Evolutionary conservation across 2,113 vertebrate genomes (phyloP).

Genomic region (Ondatra zibethicus): DNA sequence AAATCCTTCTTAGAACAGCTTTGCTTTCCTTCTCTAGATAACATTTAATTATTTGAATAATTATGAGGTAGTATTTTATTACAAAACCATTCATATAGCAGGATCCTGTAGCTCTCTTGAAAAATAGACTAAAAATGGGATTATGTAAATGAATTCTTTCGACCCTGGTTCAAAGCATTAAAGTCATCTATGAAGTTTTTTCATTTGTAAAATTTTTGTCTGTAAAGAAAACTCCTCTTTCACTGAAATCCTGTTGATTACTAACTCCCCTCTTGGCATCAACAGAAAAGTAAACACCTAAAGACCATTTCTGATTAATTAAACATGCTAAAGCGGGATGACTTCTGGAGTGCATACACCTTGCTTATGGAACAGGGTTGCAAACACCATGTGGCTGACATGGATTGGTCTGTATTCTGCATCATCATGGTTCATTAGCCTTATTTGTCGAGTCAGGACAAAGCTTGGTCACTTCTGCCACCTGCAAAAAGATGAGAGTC

Average conservation of each 20-base stretch:
- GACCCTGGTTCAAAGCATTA: neutral
- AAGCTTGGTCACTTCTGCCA: neutral
- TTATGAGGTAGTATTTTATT: neutral
- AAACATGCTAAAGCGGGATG: conserved; percentile 41
- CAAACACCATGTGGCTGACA: conserved; percentile 19
- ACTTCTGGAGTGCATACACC: conserved; percentile 45
- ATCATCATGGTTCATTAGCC: conserved; percentile 55
- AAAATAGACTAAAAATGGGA: conserved; percentile 1
- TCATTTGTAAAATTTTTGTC: neutral
- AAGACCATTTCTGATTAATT: conserved; percentile 65
- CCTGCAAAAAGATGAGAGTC: neutral
- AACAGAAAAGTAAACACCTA: conserved; percentile 20
- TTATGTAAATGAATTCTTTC: conserved; percentile 4
- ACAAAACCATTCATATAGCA: neutral
- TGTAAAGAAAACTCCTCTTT: conserved; percentile 7
- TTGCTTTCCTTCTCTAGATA: neutral
- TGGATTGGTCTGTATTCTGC: conserved; percentile 45
- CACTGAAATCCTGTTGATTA: conserved; percentile 2
- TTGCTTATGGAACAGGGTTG: conserved; percentile 45
- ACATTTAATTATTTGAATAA: conserved; percentile 1
- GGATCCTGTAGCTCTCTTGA: neutral
- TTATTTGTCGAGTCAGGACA: conserved; percentile 32
- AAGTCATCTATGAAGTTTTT: conserved; percentile 12
- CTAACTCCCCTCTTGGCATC: conserved; percentile 5
- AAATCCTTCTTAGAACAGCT: neutral